Conservation (phyloP, 2,888 invertebrate genomes). For the Amphipoea lucens region DNA sequence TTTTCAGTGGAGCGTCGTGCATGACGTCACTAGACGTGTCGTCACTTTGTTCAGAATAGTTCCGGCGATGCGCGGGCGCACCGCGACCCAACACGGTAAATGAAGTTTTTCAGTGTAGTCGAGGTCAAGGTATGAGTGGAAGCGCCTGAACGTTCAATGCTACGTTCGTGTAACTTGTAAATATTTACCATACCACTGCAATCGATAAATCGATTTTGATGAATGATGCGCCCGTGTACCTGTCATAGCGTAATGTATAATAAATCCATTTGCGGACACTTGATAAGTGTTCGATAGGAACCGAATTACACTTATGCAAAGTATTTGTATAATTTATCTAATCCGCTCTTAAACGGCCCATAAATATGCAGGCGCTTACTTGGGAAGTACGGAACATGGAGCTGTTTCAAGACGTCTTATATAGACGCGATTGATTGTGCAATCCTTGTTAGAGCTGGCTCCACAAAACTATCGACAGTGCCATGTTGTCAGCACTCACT, state of each 20-base stretch:
- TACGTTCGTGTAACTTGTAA: slow-evolving; percentile 39
- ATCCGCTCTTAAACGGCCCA: slow-evolving; percentile 75
- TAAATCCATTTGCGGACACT: slow-evolving; percentile 44
- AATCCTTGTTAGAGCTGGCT: slow-evolving; percentile 64
- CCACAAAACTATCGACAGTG: slow-evolving; percentile 32
- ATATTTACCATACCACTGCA: slow-evolving; percentile 44
- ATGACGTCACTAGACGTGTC: slow-evolving; percentile 80
- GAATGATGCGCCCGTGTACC: slow-evolving; percentile 47
- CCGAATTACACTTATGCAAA: slow-evolving; percentile 52
- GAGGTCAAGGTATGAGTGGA: slow-evolving; percentile 82
- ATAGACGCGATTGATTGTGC: slow-evolving; percentile 73
- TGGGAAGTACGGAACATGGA: slow-evolving; percentile 71
- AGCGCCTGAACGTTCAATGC: slow-evolving; percentile 59
- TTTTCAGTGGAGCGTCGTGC: slow-evolving; percentile 67
- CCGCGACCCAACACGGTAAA: slow-evolving; percentile 70
- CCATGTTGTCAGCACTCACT: slow-evolving; percentile 66
- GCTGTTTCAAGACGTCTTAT: slow-evolving; percentile 72
- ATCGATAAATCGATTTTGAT: slow-evolving; percentile 36
- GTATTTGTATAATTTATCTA: slow-evolving; percentile 69
- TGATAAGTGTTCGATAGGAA: slow-evolving; percentile 47
- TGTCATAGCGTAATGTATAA: slow-evolving; percentile 42
- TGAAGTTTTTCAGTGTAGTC: slow-evolving; percentile 76
- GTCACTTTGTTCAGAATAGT: slow-evolving; percentile 81
- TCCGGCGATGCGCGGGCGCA: slow-evolving; percentile 60
- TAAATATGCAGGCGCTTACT: slow-evolving; percentile 76